Conservation (phyloP, 1,140 invertebrate genomes). For the Meloidogyne hapla region DNA sequence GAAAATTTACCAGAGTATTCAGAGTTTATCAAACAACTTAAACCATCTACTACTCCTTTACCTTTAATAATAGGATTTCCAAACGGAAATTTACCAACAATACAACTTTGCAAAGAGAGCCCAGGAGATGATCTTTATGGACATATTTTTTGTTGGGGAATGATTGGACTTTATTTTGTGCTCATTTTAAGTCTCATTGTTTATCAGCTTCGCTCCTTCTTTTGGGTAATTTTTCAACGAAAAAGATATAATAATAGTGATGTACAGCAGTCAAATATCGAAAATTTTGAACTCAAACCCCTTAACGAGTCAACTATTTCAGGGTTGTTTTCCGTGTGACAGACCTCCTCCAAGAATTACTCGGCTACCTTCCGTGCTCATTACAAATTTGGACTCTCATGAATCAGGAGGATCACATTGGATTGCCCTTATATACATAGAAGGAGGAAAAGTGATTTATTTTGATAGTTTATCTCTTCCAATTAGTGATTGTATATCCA, state of each 20-base stretch:
- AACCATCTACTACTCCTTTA: too few species aligned
- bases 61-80: too few species aligned
- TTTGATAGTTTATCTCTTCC: not conserved
- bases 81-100: not conserved
- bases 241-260: not conserved
- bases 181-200: not conserved
- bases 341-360: not conserved
- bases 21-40: too few species aligned
- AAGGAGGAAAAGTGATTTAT: not conserved
- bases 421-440: not conserved
- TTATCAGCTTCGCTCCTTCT: not conserved
- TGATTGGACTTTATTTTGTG: not conserved
- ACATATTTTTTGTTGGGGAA: not conserved
- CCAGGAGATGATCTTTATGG: not conserved
- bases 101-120: not conserved
- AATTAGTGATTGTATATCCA: not conserved
- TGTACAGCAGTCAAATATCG: not conserved
- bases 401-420: not conserved
- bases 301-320: not conserved
- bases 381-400: not conserved
- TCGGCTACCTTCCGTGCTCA: not conserved
- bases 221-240: not conserved
- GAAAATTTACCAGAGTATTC: too few species aligned
- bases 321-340: not conserved
- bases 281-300: not conserved